A percentile compares a stretch with the other conserved stretches of the same genome.
phyloP scores from a whole-genome alignment of 2,797 vertebrate species.

The Kryptopterus vitreolus region DNA sequence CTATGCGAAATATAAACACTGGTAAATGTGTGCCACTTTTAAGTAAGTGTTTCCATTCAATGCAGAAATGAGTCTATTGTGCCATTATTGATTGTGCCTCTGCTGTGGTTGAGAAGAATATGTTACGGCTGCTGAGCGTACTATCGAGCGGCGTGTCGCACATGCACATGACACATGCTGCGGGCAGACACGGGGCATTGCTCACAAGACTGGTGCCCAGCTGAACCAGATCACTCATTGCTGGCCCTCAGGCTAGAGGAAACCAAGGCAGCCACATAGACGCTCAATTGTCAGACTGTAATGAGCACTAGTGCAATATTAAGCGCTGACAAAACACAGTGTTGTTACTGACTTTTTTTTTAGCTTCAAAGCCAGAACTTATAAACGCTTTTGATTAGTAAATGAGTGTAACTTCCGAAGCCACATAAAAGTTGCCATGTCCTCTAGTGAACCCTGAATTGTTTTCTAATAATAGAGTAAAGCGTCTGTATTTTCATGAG shows the following conservation, averaged over 20 bases:
- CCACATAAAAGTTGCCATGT: not conserved
- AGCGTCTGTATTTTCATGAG: not conserved
- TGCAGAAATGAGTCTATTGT: slow-evolving; percentile 54
- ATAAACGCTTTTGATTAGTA: slow-evolving; percentile 9
- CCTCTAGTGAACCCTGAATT: slow-evolving; percentile 4
- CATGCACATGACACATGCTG: slow-evolving; percentile 38
- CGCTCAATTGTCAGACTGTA: slow-evolving; percentile 17
- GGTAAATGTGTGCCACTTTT: slow-evolving; percentile 43
- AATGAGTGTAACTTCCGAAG: slow-evolving; percentile 9
- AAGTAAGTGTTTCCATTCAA: slow-evolving; percentile 38
- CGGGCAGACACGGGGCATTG: slow-evolving; percentile 47
- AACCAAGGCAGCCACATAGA: not conserved
- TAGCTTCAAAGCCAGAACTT: slow-evolving; percentile 10
- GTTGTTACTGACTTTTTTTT: slow-evolving; percentile 8
- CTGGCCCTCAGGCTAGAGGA: slow-evolving; percentile 17
- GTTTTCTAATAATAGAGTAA: not conserved
- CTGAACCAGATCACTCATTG: slow-evolving; percentile 33
- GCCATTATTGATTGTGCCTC: slow-evolving; percentile 46
- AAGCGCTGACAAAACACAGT: not conserved
- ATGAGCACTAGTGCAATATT: not conserved
- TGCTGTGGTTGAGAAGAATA: slow-evolving; percentile 51
- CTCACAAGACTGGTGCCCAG: slow-evolving; percentile 49
- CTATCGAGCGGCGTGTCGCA: slow-evolving; percentile 48
- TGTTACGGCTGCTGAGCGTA: slow-evolving; percentile 43
- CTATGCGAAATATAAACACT: slow-evolving; percentile 37